Conservation (phyloP, 2,797 vertebrate genomes). For the Muscicapa striata region DNA sequence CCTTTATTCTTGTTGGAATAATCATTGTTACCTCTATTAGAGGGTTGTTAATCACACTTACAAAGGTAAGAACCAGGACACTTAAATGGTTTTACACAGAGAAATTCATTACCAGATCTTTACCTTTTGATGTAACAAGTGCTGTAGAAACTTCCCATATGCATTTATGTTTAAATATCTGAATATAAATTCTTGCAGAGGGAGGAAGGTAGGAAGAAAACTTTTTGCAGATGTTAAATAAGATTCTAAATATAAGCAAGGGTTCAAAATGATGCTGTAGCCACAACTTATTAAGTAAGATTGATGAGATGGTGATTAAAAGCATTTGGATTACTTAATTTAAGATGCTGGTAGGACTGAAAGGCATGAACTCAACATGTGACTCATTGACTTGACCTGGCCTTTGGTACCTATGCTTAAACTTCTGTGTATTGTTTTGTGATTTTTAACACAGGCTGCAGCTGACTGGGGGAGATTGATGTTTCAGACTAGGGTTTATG, state of each 20-base stretch:
- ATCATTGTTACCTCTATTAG: conserved; percentile 98
- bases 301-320: background rate
- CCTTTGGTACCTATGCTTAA: background rate
- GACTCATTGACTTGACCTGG: background rate
- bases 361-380: background rate
- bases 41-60: conserved; percentile 95
- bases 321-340: background rate
- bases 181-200: background rate
- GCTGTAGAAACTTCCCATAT: background rate
- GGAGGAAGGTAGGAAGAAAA: background rate
- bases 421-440: background rate
- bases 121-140: background rate
- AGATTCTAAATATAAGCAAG: background rate
- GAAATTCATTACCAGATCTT: background rate
- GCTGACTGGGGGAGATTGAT: background rate
- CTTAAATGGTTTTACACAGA: background rate
- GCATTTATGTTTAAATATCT: background rate
- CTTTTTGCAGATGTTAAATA: background rate
- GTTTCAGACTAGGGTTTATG: background rate
- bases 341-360: background rate
- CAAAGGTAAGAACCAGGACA: conserved; percentile 84
- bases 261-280: background rate
- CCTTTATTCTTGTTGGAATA: conserved; percentile 98
- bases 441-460: background rate
- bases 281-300: background rate